Base-by-base conservation (phyloP, 2,797 vertebrate species). In the Myioborus melanocephalus region DNA sequence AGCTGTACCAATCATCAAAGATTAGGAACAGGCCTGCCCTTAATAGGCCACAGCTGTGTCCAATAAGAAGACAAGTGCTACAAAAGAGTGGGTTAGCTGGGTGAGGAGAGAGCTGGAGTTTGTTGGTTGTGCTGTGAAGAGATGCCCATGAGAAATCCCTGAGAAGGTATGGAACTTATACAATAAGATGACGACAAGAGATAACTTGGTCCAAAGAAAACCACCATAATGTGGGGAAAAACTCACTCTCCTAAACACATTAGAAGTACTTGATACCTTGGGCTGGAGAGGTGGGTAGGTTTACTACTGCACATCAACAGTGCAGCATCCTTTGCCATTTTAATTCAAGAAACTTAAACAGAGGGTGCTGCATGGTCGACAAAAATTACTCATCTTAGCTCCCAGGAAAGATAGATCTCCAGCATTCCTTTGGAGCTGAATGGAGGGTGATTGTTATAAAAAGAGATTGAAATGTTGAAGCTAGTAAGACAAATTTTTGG, bases 71-170 rank as follows among this genome's bases (percentile, higher is more conserved):
- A 30, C 0, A 4, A 30, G 27, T 30, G 50, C 16, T 30, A 30
- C 50, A 30, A 52, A 52, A 52, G 17, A 18, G 17, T 18, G 17
- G 50, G 28, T 18, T 30, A 52, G 49, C 4, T 18, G 27, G 10
- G 2, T 1, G 49, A 7, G 50, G 3, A 26, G 24, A 12, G 6
- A 6, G 26, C 0, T 49, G 26, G 47, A 49, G 47, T 30, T 28
- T 50, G 26, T 50, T 17, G 49, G 26, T 3, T 28, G 22, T 23
- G 12, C 46, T 46, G 21, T 44, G 20, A 44, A 44, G 43, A 44
- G 43, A 10, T 47, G 49, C 50, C 11, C 4, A 8, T 30, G 50
- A 30, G 50, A 52, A 52, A 30, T 30, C 49, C 18, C 50, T 0
- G 3, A 52, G 50, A 19, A 30, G 50, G 50, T 52, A 52, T 19